phyloP scores from a whole-genome alignment of 1,140 invertebrate genomes.

The Spodoptera litura region DNA sequence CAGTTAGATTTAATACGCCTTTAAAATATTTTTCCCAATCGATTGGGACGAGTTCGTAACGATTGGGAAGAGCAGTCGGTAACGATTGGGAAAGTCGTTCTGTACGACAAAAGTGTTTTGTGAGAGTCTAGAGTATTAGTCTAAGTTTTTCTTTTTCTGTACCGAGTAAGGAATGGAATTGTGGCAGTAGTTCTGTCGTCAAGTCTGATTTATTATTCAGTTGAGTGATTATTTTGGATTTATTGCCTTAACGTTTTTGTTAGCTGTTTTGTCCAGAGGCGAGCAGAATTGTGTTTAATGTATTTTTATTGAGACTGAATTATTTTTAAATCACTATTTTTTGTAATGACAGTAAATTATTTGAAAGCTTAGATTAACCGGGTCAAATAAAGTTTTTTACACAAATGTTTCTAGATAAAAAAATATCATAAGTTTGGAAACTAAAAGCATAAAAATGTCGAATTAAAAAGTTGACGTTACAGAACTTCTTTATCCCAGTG shows the following conservation, averaged over 20 bases:
- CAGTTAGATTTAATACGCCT: constrained; percentile 31
- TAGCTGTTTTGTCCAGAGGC: too few relatives aligned
- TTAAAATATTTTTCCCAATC: constrained; percentile 34
- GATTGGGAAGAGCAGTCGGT: constrained; percentile 7
- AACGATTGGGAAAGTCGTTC: constrained; percentile 33
- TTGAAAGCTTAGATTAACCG: too few relatives aligned
- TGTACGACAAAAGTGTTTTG: constrained; percentile 23
- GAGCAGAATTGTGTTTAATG: too few relatives aligned
- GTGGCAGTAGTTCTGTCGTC: background rate
- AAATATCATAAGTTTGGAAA: background rate
- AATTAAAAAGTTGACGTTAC: constrained; percentile 29
- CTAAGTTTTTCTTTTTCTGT: background rate
- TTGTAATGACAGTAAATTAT: too few relatives aligned
- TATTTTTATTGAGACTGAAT: too few relatives aligned
- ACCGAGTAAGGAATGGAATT: background rate
- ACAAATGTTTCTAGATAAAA: background rate
- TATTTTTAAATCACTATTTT: too few relatives aligned
- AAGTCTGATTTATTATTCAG: background rate
- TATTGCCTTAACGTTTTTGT: too few relatives aligned
- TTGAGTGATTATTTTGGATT: background rate
- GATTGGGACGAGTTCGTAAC: constrained; percentile 9
- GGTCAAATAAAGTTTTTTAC: too few relatives aligned
- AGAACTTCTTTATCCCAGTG: constrained; percentile 19
- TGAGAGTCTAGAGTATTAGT: constrained; percentile 18
- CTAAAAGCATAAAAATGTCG: constrained; percentile 11